A percentile compares a stretch with the other conserved stretches of the same genome.
Evolutionary conservation across 2,888 invertebrate genomes (phyloP).

Genomic region (Esperia sulphurella): DNA sequence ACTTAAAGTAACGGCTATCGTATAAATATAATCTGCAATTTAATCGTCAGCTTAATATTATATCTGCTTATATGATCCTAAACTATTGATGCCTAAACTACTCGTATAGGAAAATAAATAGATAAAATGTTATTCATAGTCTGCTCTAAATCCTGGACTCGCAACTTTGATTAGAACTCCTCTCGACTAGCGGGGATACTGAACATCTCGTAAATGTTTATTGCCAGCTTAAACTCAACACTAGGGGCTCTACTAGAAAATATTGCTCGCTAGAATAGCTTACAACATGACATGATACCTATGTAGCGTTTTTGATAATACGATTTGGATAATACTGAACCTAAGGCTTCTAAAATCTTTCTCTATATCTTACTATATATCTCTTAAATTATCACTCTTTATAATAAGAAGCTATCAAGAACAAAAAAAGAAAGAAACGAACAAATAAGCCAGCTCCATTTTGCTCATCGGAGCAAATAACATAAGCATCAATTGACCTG

Average conservation of each 20-base stretch:
- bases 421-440: neutral
- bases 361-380: neutral
- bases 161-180: conserved; percentile 51
- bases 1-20: no score
- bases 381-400: no score
- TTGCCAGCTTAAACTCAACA: conserved; percentile 25
- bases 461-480: conserved; percentile 16
- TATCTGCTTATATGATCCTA: no score
- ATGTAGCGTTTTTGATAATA: neutral
- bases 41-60: no score
- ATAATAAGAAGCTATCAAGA: neutral
- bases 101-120: neutral
- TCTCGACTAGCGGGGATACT: conserved; percentile 19
- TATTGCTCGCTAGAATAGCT: neutral
- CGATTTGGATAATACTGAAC: no score
- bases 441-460: conserved; percentile 6
- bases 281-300: neutral
- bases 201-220: conserved; percentile 42
- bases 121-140: conserved; percentile 12
- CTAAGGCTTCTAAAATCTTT: neutral
- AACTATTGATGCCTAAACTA: no score
- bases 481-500: conserved; percentile 5
- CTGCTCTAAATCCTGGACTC: conserved; percentile 41
- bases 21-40: no score
- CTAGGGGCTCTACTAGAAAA: conserved; percentile 3